Conservation (phyloP, 1,140 invertebrate genomes). For the Drosophila leontia region DNA sequence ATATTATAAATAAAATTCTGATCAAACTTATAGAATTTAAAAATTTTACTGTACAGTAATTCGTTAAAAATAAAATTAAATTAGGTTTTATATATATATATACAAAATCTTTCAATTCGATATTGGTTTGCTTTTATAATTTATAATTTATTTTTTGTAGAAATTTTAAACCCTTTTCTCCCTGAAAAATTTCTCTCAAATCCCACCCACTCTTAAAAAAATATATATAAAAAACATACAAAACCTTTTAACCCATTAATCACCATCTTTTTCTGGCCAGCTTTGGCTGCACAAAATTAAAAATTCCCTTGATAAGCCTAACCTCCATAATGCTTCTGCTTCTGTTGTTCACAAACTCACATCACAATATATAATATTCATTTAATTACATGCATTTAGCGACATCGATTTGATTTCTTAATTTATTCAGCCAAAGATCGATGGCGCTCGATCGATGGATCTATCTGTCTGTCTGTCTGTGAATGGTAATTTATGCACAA, state of each 20-base stretch:
- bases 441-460: constrained; percentile 39
- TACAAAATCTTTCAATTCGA: no score
- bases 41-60: no score
- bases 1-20: no score
- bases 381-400: constrained; percentile 57
- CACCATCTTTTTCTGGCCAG: background rate
- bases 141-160: background rate
- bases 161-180: background rate
- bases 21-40: no score
- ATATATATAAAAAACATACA: constrained; percentile 1
- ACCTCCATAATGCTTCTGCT: constrained; percentile 35
- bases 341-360: constrained; percentile 26
- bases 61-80: no score
- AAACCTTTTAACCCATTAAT: constrained; percentile 12
- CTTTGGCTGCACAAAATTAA: background rate
- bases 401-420: constrained; percentile 54
- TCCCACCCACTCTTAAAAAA: background rate
- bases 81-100: no score
- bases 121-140: background rate
- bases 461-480: constrained; percentile 7
- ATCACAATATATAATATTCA: constrained; percentile 42
- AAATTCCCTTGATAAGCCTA: constrained; percentile 5
- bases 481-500: constrained; percentile 64
- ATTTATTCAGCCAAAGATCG: constrained; percentile 48
- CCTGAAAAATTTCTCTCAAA: background rate